Evolutionary conservation across 2,113 vertebrate genomes (phyloP), one percentile per base, ranked within the genome.

Genomic region (Mesocricetus auratus): DNA sequence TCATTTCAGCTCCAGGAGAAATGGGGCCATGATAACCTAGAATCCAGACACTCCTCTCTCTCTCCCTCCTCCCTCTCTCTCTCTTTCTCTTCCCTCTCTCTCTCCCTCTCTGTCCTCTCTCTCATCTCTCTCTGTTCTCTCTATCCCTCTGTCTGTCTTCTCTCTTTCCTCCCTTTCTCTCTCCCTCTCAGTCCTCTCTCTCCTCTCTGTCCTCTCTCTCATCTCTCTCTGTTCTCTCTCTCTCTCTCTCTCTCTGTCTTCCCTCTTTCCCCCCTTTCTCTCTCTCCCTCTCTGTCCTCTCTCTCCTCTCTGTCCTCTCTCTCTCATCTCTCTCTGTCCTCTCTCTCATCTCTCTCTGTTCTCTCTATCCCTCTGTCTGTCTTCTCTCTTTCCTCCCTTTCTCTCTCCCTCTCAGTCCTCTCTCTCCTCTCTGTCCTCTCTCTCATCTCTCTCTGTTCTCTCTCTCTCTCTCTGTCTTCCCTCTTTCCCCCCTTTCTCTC

Each of bases 1-100:
- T 47, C 91, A 93, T 95, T 96, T 89, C 88, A 69, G 58, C 36
- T 90, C 36, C 19, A 50, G 87, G 90, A 97, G 77, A 96, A 97
- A 94, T 36, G 33, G 94, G 95, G 96, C 86, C 39, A 58, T 83
- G 97, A 83, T 5, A 45, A 50, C 94, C 92, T n/a, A 5, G 92
- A 58, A 81, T 29, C 12, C 42, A 75, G 4, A 42, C 42, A 39
- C 86, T 5, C 16, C 15, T 5, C 45, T 50, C 75, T 17, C 47
- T 53, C 31, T 5, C 3, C 42, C 13, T 12, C 31, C 24, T 58
- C 53, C 24, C 50, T 36, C 47, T 79, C 47, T 79, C 71, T 42
- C 39, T 39, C 71, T 73, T 8, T 42, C 53, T 56, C 53, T 56
- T 12, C 53, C 22, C 26, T 26, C 21, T 45, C 22, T 47, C 74